These are phyloP conservation scores for Latrodectus hesperus DNA, from an alignment of 2,888 invertebrate genomes.

Conservation along the genomic window DNA sequence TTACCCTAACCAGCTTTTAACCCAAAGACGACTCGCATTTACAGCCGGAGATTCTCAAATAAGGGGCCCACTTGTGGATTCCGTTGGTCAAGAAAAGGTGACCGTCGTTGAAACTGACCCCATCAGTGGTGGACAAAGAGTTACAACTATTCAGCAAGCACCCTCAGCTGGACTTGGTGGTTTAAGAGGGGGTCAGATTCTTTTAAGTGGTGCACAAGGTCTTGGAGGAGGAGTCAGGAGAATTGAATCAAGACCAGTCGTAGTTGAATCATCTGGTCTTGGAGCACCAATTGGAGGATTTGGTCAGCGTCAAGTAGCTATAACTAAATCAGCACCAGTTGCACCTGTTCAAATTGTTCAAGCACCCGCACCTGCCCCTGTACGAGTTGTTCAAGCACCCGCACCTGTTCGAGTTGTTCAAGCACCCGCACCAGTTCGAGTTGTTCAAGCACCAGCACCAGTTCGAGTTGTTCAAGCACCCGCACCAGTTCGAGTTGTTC, in stretches of 20 bases:
- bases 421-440: conserved; percentile 21
- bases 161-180: conserved; percentile 13
- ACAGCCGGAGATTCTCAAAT: conserved; percentile 58
- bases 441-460: conserved; percentile 15
- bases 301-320: conserved; percentile 46
- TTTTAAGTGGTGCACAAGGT: conserved; percentile 42
- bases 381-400: conserved; percentile 23
- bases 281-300: conserved; percentile 52
- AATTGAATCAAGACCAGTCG: conserved; percentile 35
- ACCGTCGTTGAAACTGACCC: conserved; percentile 34
- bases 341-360: conserved; percentile 10
- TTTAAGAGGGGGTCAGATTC: conserved; percentile 44
- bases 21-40: conserved; percentile 40
- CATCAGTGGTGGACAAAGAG: conserved; percentile 19
- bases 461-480: conserved; percentile 4
- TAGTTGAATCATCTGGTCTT: conserved; percentile 29
- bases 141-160: conserved; percentile 34
- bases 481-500: conserved; percentile 11
- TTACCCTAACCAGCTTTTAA: conserved; percentile 40
- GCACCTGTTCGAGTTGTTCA: conserved; percentile 7
- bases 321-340: conserved; percentile 19
- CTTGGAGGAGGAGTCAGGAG: conserved; percentile 33
- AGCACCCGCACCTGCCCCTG: conserved; percentile 10
- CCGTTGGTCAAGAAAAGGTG: conserved; percentile 37
- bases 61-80: conserved; percentile 7